Base-by-base conservation (phyloP, 2,113 vertebrate genomes). In the Antigone vipio region DNA sequence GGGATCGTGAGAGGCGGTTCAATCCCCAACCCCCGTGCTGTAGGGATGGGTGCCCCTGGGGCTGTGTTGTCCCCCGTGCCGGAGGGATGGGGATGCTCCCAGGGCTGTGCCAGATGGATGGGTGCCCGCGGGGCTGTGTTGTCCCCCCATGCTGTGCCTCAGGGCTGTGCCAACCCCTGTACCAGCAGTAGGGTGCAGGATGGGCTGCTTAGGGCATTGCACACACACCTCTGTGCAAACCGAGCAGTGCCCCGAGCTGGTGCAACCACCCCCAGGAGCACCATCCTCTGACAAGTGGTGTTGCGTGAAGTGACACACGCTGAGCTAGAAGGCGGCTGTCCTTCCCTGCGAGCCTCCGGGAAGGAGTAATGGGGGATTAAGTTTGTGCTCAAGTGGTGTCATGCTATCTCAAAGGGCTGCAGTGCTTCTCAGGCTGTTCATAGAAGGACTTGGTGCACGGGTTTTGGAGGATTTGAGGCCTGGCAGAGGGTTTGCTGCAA, bases 231-330 rank as follows among this genome's bases (percentile, higher is more conserved):
- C n/a, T 38, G 27, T 17, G n/a, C 44, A 29, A 42, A 27, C 35
- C 15, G 2, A 60, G 79, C 66, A 18, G 73, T 22, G 67, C 34
- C 79, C 21, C 45, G 32, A 6, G 38, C 42, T 49, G 92, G 15
- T 38, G 73, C 0, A 1, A 16, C 2, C 69, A 22, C 5, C 60
- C 17, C 24, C 12, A 15, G 71, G 34, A 64, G 1, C 49, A 38
- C 5, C 67, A 12, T 35, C 55, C 74, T 38, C 17, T 38, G 11
- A 21, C 9, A 15, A 7, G 50, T 3, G 47, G 6, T 24, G 66
- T 4, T 26, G 52, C 1, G 15, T 53, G 35, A 14, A 59, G 59
- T 9, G 59, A 12, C 60, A 26, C 5, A 9, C 10, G 1, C 26
- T 9, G 85, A 20, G n/a, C 52, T 45, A 17, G 60, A 29, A 24